These are phyloP conservation scores for Periophthalmus modestus DNA, from an alignment of 2,113 vertebrate species.

Conservation along the genomic window DNA sequence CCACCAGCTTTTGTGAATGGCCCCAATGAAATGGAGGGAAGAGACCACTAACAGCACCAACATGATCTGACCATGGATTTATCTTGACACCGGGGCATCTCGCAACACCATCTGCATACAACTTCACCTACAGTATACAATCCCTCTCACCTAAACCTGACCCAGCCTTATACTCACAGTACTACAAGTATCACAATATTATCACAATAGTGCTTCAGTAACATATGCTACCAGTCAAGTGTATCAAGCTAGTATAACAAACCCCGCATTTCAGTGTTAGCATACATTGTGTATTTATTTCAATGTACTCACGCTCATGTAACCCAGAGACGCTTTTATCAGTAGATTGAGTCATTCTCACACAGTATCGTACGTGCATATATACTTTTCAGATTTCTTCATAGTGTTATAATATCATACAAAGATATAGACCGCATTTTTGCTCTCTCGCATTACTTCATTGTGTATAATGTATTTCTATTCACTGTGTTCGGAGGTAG, in stretches of 20 bases:
- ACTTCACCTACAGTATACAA: slow-evolving; percentile 5
- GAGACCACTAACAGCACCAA: slow-evolving; percentile 28
- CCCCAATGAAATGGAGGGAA: slow-evolving; percentile 30
- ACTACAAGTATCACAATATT: slow-evolving; percentile 32
- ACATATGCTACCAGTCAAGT: slow-evolving; percentile 61
- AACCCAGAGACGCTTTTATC: slow-evolving; percentile 63
- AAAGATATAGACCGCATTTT: slow-evolving; percentile 47
- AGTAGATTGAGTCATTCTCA: slow-evolving; percentile 51
- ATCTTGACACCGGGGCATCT: slow-evolving; percentile 40
- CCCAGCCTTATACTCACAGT: slow-evolving; percentile 24
- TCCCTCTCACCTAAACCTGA: neutral
- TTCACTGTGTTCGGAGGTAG: slow-evolving; percentile 52
- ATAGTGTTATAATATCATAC: slow-evolving; percentile 64
- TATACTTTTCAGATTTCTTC: slow-evolving; percentile 60
- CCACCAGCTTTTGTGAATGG: slow-evolving; percentile 57
- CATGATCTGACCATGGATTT: slow-evolving; percentile 43
- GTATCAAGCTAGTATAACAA: slow-evolving; percentile 56
- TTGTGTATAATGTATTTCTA: slow-evolving; percentile 40
- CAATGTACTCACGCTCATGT: slow-evolving; percentile 59
- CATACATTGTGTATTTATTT: slow-evolving; percentile 69
- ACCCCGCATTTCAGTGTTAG: slow-evolving; percentile 64
- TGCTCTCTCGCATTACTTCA: slow-evolving; percentile 53
- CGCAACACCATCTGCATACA: neutral
- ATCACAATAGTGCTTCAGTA: slow-evolving; percentile 63
- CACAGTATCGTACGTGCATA: slow-evolving; percentile 53